phyloP scores from a whole-genome alignment of 1,140 invertebrate species.

The Paraescarpia echinospica region DNA sequence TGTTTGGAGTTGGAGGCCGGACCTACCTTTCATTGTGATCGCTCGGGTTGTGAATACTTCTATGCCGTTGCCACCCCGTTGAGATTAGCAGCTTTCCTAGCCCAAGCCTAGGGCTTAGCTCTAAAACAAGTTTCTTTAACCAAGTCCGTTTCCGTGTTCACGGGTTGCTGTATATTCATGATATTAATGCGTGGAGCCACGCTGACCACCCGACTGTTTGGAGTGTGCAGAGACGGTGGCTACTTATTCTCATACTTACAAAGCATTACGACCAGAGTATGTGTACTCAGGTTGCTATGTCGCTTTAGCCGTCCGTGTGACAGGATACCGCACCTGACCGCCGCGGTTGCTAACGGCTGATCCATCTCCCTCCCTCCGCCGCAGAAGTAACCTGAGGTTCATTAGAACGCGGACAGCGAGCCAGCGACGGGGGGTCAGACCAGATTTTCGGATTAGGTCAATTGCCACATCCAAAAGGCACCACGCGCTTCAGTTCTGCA shows the following conservation, averaged over 20 bases:
- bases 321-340: neutral
- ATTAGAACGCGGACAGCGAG: too few species aligned
- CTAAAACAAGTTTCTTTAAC: neutral
- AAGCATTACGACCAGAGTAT: neutral
- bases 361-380: neutral
- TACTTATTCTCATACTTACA: neutral
- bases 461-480: too few species aligned
- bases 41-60: neutral
- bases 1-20: neutral
- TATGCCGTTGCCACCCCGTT: neutral
- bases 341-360: neutral
- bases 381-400: neutral
- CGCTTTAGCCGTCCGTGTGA: neutral
- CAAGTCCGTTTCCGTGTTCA: neutral
- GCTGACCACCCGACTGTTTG: neutral
- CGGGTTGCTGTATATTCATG: neutral
- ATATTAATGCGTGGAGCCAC: neutral
- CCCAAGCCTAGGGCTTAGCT: neutral
- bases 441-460: too few species aligned
- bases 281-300: neutral
- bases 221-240: neutral
- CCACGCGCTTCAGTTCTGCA: too few species aligned
- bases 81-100: neutral
- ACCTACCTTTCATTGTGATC: neutral
- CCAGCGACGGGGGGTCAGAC: too few species aligned